Percentiles rank a stretch among this genome's conserved stretches.
Conservation (phyloP, 92 coral and sea anemone genomes). For the Paragorgia papillata region DNA sequence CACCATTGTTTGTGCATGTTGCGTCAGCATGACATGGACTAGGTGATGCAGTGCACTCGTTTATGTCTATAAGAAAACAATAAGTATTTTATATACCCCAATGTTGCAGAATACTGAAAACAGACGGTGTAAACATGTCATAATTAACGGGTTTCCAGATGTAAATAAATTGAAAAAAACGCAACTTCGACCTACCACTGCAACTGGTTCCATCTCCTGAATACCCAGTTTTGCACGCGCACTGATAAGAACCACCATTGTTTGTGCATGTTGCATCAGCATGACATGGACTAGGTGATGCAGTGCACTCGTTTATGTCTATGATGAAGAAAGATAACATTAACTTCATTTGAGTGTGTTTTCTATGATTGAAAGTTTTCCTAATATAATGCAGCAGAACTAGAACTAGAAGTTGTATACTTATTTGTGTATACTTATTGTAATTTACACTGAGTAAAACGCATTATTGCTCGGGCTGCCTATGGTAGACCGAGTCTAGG, state of each 20-base stretch:
- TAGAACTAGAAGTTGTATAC: too few species aligned
- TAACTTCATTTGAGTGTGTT: not conserved
- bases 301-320: not conserved
- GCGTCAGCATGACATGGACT: not conserved
- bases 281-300: not conserved
- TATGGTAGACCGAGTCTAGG: too few species aligned
- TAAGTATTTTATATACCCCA: too few species aligned
- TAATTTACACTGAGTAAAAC: too few species aligned
- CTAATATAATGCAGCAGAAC: too few species aligned
- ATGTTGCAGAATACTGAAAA: too few species aligned
- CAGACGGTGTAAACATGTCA: too few species aligned
- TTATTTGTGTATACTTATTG: too few species aligned
- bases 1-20: not conserved
- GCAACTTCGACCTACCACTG: constrained; percentile 18
- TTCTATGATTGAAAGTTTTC: too few species aligned
- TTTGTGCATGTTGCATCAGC: constrained; percentile 49
- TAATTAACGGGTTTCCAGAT: too few species aligned
- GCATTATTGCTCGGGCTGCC: too few species aligned
- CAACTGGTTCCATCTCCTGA: constrained; percentile 58
- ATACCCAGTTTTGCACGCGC: constrained; percentile 50
- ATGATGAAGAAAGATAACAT: not conserved
- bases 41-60: not conserved
- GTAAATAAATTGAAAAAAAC: too few species aligned
- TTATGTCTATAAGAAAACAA: not conserved
- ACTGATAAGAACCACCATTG: constrained; percentile 56